Conservation (phyloP, 2,113 vertebrate genomes). For the Micromys minutus region DNA sequence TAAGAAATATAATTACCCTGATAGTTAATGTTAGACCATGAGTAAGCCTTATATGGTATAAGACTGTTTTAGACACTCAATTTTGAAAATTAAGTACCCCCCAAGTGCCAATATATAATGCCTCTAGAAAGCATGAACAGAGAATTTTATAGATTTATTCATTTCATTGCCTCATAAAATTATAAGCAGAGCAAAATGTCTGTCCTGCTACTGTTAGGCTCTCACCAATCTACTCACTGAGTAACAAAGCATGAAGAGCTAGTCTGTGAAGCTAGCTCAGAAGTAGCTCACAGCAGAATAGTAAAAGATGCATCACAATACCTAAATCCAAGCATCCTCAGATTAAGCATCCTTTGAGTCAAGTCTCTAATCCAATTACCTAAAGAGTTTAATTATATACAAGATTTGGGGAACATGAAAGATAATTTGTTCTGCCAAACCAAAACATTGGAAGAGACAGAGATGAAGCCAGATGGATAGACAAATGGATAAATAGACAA, state of each 20-base stretch:
- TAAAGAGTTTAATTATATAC: constrained; percentile 16
- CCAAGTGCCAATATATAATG: not conserved
- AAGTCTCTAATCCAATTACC: not conserved
- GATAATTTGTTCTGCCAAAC: not conserved
- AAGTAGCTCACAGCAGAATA: not conserved
- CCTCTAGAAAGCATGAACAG: constrained; percentile 11
- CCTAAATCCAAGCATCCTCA: not conserved
- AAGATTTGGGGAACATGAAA: constrained; percentile 38
- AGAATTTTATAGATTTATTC: not conserved
- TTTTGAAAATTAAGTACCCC: constrained; percentile 19
- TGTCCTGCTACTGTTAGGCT: not conserved
- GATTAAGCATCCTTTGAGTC: not conserved
- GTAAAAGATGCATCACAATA: not conserved
- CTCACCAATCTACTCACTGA: not conserved
- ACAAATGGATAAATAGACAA: not conserved
- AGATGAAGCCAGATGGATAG: not conserved
- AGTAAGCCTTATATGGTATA: not conserved
- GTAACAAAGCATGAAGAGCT: not conserved
- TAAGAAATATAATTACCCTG: constrained; percentile 54
- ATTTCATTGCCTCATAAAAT: constrained; percentile 34
- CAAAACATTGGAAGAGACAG: not conserved
- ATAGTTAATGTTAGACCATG: constrained; percentile 43
- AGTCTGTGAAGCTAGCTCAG: not conserved
- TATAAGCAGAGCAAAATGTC: constrained; percentile 28
- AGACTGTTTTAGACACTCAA: not conserved